phyloP scores from a whole-genome alignment of 2,888 invertebrate genomes.

The Phaedon cochleariae region DNA sequence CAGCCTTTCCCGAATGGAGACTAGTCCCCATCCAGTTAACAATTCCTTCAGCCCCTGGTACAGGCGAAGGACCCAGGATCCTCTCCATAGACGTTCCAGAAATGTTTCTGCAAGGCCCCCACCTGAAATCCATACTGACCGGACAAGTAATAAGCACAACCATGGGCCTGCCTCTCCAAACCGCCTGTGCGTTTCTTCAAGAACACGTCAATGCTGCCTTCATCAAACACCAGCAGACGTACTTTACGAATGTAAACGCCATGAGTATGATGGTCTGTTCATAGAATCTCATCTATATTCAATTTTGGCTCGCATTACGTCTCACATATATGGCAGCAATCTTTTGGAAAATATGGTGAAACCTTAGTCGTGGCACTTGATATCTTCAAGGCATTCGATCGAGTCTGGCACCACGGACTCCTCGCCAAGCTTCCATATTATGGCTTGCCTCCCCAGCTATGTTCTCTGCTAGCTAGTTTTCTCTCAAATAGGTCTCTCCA shows the following conservation, averaged over 20 bases:
- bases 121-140: constrained; percentile 75
- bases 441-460: too few species aligned
- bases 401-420: too few species aligned
- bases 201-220: constrained; percentile 86
- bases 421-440: too few species aligned
- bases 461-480: too few species aligned
- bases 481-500: too few species aligned
- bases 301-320: too few species aligned
- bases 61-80: constrained; percentile 71
- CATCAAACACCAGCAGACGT: constrained; percentile 48
- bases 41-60: constrained; percentile 79
- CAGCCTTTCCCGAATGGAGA: constrained; percentile 53
- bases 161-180: constrained; percentile 81
- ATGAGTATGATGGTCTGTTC: too few species aligned
- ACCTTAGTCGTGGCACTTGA: too few species aligned
- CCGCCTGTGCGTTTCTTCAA: constrained; percentile 83
- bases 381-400: too few species aligned
- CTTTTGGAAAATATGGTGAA: too few species aligned
- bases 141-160: constrained; percentile 90
- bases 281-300: too few species aligned
- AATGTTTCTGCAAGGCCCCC: constrained; percentile 70
- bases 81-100: constrained; percentile 90
- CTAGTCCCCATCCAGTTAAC: constrained; percentile 76
- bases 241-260: constrained; percentile 36
- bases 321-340: too few species aligned